Evolutionary conservation across 2,888 invertebrate genomes (phyloP), one percentile per base, ranked within the genome.

Genomic region (Macroteleia sp.): DNA sequence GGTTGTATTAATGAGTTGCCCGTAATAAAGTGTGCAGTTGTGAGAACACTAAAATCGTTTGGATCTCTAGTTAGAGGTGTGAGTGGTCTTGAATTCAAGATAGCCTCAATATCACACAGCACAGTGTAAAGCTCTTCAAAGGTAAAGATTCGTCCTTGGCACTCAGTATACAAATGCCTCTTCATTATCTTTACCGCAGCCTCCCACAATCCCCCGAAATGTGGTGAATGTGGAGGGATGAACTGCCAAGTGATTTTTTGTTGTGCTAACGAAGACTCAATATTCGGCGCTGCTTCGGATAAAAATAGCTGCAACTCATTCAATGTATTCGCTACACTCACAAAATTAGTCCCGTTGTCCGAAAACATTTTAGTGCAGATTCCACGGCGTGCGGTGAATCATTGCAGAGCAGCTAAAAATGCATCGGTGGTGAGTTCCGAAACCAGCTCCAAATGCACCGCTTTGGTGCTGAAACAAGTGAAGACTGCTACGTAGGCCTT

Each of bases 371-470:
- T 10, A 19, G 10, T 19, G n/a, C 48, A 14, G 81, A 86, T n/a
- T 1, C 76, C 76, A 5, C 76, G 62, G 3, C 76, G 54, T 12
- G 67, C 16, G 0, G 34, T 25, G 12, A 76, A 76, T 4, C 76
- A 41, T 6, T 41, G 20, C 39, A 61, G 64, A 0, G 76, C 76
- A 0, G 69, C 62, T 5, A 76, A 17, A 14, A 76, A 75, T 3
- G 69, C 54, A 4, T 28, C 39, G 1, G 62, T 12, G 9, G 44
- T 36, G 9, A 69, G 56, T n/a, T 69, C 75, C 1, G 52, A 20
- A 0, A 69, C 69, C 12, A 75, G 28, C 30, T 75, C 75, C 1
- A 75, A 36, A 17, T 73, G 71, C 0, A 62, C 17, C 0, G 73
- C 73, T 16, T 56, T 25, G 0, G 64, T 50, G 6, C 20, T 28